phyloP scores from a whole-genome alignment of 2,113 vertebrate genomes.

The Sarotherodon lohbergeri region DNA sequence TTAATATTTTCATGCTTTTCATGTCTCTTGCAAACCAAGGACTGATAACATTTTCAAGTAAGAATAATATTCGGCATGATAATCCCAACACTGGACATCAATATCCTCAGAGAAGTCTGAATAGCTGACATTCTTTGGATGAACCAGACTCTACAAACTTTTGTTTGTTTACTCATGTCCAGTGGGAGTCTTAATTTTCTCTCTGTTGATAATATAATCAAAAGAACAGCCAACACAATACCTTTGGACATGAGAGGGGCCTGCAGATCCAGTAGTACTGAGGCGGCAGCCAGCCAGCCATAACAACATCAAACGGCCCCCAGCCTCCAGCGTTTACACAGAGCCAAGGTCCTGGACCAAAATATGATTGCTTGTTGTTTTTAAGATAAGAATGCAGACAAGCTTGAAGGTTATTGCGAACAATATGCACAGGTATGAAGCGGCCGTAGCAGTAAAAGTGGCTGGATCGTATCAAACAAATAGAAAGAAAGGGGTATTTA shows the following conservation, averaged over 20 bases:
- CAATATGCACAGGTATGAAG: constrained; percentile 45
- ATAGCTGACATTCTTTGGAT: constrained; percentile 51
- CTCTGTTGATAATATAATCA: constrained; percentile 52
- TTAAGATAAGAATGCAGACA: constrained; percentile 57
- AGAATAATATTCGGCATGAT: constrained; percentile 8
- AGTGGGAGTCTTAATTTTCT: constrained; percentile 42
- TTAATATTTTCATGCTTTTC: neutral
- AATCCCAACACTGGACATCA: constrained; percentile 33
- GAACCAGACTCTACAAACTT: constrained; percentile 31
- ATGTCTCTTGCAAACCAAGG: neutral
- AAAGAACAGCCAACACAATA: constrained; percentile 51
- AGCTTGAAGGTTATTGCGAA: constrained; percentile 29
- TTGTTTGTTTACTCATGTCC: constrained; percentile 41
- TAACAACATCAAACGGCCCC: constrained; percentile 65
- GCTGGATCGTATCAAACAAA: neutral
- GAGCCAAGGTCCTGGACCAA: constrained; percentile 39
- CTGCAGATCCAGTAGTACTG: constrained; percentile 33
- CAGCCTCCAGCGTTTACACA: constrained; percentile 46
- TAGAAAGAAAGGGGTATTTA: neutral
- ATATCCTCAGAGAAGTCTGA: constrained; percentile 43
- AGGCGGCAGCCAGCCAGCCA: constrained; percentile 55
- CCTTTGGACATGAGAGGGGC: constrained; percentile 48
- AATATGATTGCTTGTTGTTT: constrained; percentile 38
- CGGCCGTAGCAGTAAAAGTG: neutral
- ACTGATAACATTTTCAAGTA: neutral